Percentiles rank a stretch among this genome's conserved stretches.
phyloP scores from a whole-genome alignment of 2,888 invertebrate species.

The Steinernema hermaphroditum region DNA sequence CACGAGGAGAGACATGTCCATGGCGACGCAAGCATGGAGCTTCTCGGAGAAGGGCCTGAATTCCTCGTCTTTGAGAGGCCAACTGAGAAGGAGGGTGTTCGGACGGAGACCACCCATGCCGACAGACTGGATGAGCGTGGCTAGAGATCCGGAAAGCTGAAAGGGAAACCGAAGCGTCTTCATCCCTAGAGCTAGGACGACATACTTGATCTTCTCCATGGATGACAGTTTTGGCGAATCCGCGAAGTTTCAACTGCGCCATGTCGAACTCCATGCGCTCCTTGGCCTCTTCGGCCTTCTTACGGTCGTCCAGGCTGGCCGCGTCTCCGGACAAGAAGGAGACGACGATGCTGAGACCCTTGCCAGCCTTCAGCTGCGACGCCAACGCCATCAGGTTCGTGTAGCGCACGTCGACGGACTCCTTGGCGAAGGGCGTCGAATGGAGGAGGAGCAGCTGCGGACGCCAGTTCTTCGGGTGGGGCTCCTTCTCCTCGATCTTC shows the following conservation, averaged over 20 bases:
- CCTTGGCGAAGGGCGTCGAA: constrained; percentile 77
- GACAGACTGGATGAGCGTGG: constrained; percentile 76
- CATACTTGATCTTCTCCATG: constrained; percentile 63
- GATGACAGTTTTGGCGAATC: constrained; percentile 86
- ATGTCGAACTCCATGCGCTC: constrained; percentile 70
- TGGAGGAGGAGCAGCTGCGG: constrained; percentile 89
- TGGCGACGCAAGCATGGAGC: constrained; percentile 77
- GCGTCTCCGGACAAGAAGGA: constrained; percentile 73
- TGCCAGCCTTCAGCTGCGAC: constrained; percentile 80
- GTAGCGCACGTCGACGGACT: constrained; percentile 61
- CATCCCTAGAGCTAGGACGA: too few species aligned
- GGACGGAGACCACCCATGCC: constrained; percentile 97
- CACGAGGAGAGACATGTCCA: constrained; percentile 91
- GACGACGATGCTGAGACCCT: constrained; percentile 90
- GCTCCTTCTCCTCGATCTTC: constrained; percentile 94
- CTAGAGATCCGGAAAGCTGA: constrained; percentile 71
- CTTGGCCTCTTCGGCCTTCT: constrained; percentile 73
- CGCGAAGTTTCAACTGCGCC: constrained; percentile 91
- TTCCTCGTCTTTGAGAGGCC: constrained; percentile 80
- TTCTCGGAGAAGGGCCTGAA: constrained; percentile 65
- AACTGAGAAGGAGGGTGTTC: constrained; percentile 94
- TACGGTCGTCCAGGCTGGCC: constrained; percentile 71
- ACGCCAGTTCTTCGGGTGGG: constrained; percentile 97
- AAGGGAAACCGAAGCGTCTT: too few species aligned
- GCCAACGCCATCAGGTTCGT: constrained; percentile 88